A percentile compares a stretch with the other conserved stretches of the same genome.
These are phyloP conservation scores for Cathartes aura DNA, from an alignment of 2,113 vertebrate genomes.

Conservation along the genomic window DNA sequence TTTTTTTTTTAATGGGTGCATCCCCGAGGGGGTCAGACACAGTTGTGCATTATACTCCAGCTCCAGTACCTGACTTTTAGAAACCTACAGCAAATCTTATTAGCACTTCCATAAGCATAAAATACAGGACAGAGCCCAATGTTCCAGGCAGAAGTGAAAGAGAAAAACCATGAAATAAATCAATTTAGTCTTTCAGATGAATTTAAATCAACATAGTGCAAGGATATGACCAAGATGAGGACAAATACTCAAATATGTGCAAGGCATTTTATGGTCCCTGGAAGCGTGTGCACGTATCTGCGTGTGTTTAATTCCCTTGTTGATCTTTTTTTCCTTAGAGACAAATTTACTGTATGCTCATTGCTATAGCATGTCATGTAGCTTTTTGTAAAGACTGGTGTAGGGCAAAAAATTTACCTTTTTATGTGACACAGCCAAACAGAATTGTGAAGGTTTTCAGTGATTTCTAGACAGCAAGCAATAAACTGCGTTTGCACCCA, in stretches of 20 bases:
- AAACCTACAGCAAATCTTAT: slow-evolving; percentile 68
- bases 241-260: slow-evolving; percentile 24
- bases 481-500: slow-evolving; percentile 84
- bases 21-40: slow-evolving; percentile 71
- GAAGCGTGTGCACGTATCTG: neutral
- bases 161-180: slow-evolving; percentile 56
- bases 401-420: slow-evolving; percentile 73
- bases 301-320: slow-evolving; percentile 23
- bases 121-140: neutral
- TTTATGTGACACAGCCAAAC: slow-evolving; percentile 66
- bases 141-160: slow-evolving; percentile 28
- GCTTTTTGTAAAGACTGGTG: slow-evolving; percentile 67
- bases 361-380: slow-evolving; percentile 23
- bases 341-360: slow-evolving; percentile 50
- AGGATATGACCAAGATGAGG: slow-evolving; percentile 19
- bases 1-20: slow-evolving; percentile 76
- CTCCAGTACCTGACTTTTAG: slow-evolving; percentile 71
- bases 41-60: slow-evolving; percentile 64
- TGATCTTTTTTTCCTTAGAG: slow-evolving; percentile 66
- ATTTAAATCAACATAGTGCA: slow-evolving; percentile 38
- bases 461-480: slow-evolving; percentile 81
- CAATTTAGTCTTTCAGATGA: slow-evolving; percentile 48
- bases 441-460: slow-evolving; percentile 76
- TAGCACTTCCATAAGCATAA: slow-evolving; percentile 60
- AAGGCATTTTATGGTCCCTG: neutral